Base-by-base conservation (phyloP, 2,888 invertebrate genomes). In the Morpho helenor region DNA sequence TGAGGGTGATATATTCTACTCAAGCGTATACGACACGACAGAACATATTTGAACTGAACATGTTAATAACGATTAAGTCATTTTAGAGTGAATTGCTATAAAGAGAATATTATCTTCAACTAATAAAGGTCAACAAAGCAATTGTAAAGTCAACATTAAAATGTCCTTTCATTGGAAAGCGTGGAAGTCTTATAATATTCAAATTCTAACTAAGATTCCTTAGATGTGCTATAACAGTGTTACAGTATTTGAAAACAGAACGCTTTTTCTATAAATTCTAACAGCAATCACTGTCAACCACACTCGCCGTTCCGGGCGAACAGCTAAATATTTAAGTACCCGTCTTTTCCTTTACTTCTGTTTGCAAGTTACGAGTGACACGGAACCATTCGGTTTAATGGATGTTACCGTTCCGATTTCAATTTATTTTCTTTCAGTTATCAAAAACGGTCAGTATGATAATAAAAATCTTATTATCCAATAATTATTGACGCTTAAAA, bases 261-360 rank as follows among this genome's bases (percentile, higher is more conserved):
- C 60, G 58, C 60, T 64, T 67, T 67, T 66, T 67, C 67, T 72
- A 74, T 73, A 74, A 74, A 72, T 75, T 71, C 66, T 70, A 68
- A 77, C 68, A 74, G 72, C 76, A 82, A 83, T 84, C 83, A 80
- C 77, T 84, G 85, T 84, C 83, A 75, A 68, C 66, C 67, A 69
- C 74, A 77, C 66, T 70, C 69, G 72, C 70, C 69, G 68, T 77
- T 75, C 73, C 68, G 67, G 64, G 68, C 69, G 66, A 60, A 57
- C 65, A 64, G 64, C 67, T 84, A 70, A 84, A 84, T 85, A 84
- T 83, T 85, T 80, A 79, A 85, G 69, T 68, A 66, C 71, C 75
- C 70, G 74, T 77, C 73, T 75, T 74, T 66, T 57, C 56, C 63
- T 61, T 60, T 56, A 54, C 55, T 59, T 54, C 49, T 60, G 52